These are phyloP conservation scores for Siniperca scherzeri DNA, from an alignment of 2,797 vertebrate genomes.

Conservation along the genomic window DNA sequence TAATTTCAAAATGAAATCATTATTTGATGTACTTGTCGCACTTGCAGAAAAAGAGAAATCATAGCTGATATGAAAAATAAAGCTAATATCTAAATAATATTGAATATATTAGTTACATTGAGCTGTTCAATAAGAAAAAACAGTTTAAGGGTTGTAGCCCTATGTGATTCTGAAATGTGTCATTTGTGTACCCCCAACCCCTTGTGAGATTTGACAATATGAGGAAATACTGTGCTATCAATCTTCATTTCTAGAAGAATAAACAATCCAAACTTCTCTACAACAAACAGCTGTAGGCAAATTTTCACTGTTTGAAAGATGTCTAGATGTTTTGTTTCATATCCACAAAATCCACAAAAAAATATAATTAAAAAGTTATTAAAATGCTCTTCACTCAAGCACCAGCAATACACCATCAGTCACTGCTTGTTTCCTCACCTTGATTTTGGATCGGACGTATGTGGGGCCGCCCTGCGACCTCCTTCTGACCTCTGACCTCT, in stretches of 20 bases:
- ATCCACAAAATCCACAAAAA: background rate
- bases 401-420: too few species aligned
- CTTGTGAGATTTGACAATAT: too few species aligned
- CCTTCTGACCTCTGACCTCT: constrained; percentile 68
- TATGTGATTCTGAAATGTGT: background rate
- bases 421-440: constrained; percentile 71
- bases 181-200: background rate
- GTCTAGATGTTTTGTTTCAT: background rate
- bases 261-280: background rate
- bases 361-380: too few species aligned
- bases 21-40: background rate
- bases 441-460: constrained; percentile 86
- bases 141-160: too few species aligned
- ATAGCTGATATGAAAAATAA: background rate
- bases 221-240: background rate
- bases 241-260: background rate
- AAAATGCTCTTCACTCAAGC: too few species aligned
- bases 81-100: background rate
- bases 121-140: background rate
- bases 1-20: background rate
- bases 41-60: background rate
- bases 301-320: background rate
- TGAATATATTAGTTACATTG: background rate
- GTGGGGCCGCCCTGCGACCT: constrained; percentile 66
- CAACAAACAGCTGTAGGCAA: background rate